Base-by-base conservation (phyloP, 2,888 invertebrate species). In the Tenthredo notha region DNA sequence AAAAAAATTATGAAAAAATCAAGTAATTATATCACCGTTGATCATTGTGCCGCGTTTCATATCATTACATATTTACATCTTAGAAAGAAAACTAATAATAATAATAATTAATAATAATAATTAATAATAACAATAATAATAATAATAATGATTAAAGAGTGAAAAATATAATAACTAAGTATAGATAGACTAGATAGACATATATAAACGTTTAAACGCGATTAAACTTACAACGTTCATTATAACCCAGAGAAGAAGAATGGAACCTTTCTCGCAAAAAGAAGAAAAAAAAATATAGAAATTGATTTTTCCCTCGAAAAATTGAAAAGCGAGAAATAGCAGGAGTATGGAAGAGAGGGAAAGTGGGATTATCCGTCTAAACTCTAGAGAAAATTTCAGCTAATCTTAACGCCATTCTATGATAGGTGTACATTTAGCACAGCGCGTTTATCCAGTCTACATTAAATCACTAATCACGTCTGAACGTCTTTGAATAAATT, bases 31-130 rank as follows among this genome's bases (percentile, higher is more conserved):
- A 90, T 88, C 85, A 85, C 89, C 88, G 90, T 88, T 88, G 88
- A 90, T 90, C 89, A 91, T 89, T 88, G 89, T 90, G 89, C 88
- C 90, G 89, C 89, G 89, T 91, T 90, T 88, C 92, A 92, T 92
- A 92, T 92, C 91, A 91, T 90, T 88, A 89, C 85, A 86, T 88
- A 87, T 65, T 67, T 83, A 83, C 83, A 80, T 80, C 77, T 40
- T 33, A 77, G 15, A 58, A 61, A 40, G 12, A 40, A 12, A 33
- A 21, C 25, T 37, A 21, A 80, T n/a, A 29, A 37, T 10, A 61
- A 58, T 37, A 65, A 29, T 37, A 29, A 72, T 25, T 25, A 72
- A 65, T 65, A 15, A 4, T 37, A 77, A 65, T 33, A 43, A 15
- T 18, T 18, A 15, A 54, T n/a, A 78, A 58, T 10, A 77, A 43